Base-by-base conservation (phyloP, 2,797 vertebrate genomes). In the Channa striata region DNA sequence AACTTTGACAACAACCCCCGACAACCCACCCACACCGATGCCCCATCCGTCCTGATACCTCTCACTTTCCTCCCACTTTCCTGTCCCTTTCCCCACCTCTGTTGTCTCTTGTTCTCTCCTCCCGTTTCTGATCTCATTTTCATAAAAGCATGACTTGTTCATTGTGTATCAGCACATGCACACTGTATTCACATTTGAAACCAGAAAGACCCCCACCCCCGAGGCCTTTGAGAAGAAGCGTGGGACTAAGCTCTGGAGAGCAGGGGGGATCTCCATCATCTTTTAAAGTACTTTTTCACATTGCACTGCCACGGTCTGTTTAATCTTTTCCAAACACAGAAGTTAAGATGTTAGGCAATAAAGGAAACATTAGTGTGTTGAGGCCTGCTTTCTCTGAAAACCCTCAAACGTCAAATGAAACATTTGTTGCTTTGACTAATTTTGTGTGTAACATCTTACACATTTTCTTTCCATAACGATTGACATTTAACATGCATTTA, bases 131-230 rank as follows among this genome's bases (percentile, higher is more conserved):
- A 69, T 53, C 46, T 83, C 53, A 58, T 50, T 61, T 11, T 30
- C 11, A 11, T 21, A 13, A 67, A 71, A 67, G 21, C 4, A 1
- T 0, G 1, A 40, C 49, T 66, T 60, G 40, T 59, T 89, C 77
- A 50, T 64, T 60, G 36, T 51, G 16, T n/a, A 68, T 1, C 16
- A 8, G 11, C 4, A 34, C 52, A 62, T 78, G 8, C 54, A 66
- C 51, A 19, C 36, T 68, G 39, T 50, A 54, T 34, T 78, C 56
- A 48, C 47, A 61, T 64, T 61, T 59, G 48, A 82, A 82, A 78
- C 36, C 68, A 83, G 68, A 88, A 91, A 87, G 86, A 88, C 88
- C 90, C 86, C 89, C 86, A 78, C 88, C 88, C 79, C 42, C 80
- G 5, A 4, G 23, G 16, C 11, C 61, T 12, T 1, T 37, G 25